Conservation (phyloP, 1,140 invertebrate species). For the Drosophila mayri region DNA sequence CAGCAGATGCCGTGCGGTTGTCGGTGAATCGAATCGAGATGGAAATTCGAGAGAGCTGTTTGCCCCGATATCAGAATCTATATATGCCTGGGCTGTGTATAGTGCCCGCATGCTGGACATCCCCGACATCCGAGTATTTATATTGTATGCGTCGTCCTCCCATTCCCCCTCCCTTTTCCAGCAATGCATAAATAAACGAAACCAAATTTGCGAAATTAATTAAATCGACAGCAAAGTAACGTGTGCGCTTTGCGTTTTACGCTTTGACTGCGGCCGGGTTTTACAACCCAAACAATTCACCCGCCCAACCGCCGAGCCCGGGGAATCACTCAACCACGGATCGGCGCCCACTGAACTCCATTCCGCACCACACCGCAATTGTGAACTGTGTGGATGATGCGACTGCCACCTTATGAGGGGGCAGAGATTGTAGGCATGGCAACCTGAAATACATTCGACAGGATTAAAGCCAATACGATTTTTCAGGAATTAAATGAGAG, state of each 20-base stretch:
- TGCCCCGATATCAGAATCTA: constrained; percentile 30
- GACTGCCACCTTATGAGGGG: constrained; percentile 13
- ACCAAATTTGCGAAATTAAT: constrained; percentile 78
- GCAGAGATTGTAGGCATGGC: constrained; percentile 2
- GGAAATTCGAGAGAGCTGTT: constrained; percentile 55
- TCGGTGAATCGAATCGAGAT: constrained; percentile 55
- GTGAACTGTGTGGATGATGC: constrained; percentile 40
- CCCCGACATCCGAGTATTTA: constrained; percentile 20
- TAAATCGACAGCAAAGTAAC: constrained; percentile 76
- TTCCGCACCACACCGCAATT: constrained; percentile 22
- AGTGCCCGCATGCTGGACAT: constrained; percentile 20
- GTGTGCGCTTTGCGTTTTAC: constrained; percentile 57
- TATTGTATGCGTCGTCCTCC: background rate
- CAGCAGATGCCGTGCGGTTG: constrained; percentile 70
- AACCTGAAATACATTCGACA: constrained; percentile 34
- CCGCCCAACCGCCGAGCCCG: constrained; percentile 1
- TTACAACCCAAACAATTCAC: constrained; percentile 51
- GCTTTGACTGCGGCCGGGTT: constrained; percentile 52
- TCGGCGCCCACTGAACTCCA: constrained; percentile 10
- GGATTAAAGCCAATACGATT: constrained; percentile 11
- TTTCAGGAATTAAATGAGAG: background rate
- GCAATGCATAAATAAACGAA: constrained; percentile 73
- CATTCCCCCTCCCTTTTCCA: background rate
- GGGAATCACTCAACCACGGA: constrained; percentile 15
- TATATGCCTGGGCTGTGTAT: constrained; percentile 3